Base-by-base conservation (phyloP, 2,888 invertebrate species). In the Dione juno region DNA sequence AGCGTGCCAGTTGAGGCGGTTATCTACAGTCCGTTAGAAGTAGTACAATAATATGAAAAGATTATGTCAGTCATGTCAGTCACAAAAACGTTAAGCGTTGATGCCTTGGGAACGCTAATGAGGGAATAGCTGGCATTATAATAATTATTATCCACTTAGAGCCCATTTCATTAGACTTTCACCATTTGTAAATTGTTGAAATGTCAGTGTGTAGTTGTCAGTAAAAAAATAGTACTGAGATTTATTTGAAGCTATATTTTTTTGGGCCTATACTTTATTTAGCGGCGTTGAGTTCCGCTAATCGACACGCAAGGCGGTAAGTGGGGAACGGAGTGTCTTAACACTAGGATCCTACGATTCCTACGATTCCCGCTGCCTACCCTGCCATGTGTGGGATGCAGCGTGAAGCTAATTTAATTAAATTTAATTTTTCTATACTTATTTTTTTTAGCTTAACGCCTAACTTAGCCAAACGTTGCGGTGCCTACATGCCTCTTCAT, bases 101-200 rank as follows among this genome's bases (percentile, higher is more conserved):
- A 28, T n/a, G 35, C 5, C 54, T 54, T 37, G 9, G 10, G 13
- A 37, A 37, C 10, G 59, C 9, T 43, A n/a, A 59, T 43, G 5
- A n/a, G n/a, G n/a, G n/a, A 21, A 59, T 59, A n/a, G 21, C 43
- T 43, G 59, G 11, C 8, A 59, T 59, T n/a, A 59, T 28, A 21
- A 43, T 41, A 43, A 59, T 43, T 59, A 43, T 43, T 8, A 14
- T 53, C n/a, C 54, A 16, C n/a, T 28, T 53, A 28, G n/a, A 9
- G 14, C 3, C n/a, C n/a, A 16, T 16, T 48, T 48, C 16, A 54
- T 54, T 54, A 37, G n/a, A 10, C 3, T n/a, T n/a, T 45, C 45
- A 3, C 8, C 48, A 0, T 45, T 45, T n/a, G 0, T 45, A 43
- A 13, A 43, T 43, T 3, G 10, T 43, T 13, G 13, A 11, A 13